Conservation (phyloP, 2,888 invertebrate species). For the Trachelus iudaicus region DNA sequence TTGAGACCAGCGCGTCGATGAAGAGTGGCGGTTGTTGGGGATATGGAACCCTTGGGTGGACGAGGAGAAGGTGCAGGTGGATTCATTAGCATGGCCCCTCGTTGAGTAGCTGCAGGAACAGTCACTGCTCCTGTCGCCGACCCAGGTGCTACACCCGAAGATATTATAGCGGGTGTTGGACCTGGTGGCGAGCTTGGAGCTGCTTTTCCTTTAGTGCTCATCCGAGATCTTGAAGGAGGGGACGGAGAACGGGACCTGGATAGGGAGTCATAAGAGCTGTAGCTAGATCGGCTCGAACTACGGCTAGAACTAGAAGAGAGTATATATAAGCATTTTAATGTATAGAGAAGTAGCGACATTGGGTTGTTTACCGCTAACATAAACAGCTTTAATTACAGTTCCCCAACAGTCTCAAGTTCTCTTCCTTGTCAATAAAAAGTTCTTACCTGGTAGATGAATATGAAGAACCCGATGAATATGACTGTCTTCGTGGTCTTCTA, state of each 20-base stretch:
- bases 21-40: constrained; percentile 59
- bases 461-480: constrained; percentile 80
- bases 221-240: constrained; percentile 65
- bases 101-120: constrained; percentile 71
- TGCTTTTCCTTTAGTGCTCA: constrained; percentile 57
- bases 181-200: constrained; percentile 53
- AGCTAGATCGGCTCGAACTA: constrained; percentile 67
- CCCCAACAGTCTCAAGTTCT: too few species aligned
- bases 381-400: too few species aligned
- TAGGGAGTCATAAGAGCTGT: constrained; percentile 67
- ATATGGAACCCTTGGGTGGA: constrained; percentile 65
- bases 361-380: too few species aligned
- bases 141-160: constrained; percentile 23
- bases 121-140: constrained; percentile 27
- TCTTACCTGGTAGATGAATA: constrained; percentile 72
- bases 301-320: constrained; percentile 65
- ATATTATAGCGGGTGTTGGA: constrained; percentile 37
- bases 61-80: constrained; percentile 76
- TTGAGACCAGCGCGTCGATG: constrained; percentile 61
- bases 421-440: too few species aligned
- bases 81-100: constrained; percentile 77
- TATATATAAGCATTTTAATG: constrained; percentile 27
- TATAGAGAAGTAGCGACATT: too few species aligned
- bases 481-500: constrained; percentile 68
- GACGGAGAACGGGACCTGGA: constrained; percentile 67